phyloP scores from a whole-genome alignment of 2,797 vertebrate species.

The Onychomys torridus region DNA sequence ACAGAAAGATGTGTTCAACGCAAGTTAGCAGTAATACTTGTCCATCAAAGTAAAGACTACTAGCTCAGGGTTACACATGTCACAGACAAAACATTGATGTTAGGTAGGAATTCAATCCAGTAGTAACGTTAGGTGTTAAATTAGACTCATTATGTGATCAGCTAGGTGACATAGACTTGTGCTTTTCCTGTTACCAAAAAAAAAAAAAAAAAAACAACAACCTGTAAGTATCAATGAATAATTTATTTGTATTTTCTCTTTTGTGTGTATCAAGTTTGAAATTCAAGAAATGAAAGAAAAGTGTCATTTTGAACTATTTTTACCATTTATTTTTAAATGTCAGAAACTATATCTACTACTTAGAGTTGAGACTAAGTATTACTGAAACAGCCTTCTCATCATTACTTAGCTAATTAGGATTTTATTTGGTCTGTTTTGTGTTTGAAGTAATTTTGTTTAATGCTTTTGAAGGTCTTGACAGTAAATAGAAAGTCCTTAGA shows the following conservation, averaged over 20 bases:
- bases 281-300: conserved; percentile 51
- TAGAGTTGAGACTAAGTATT: conserved; percentile 1
- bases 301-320: conserved; percentile 41
- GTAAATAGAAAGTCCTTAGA: conserved; percentile 12
- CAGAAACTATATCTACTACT: background rate
- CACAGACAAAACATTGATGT: background rate
- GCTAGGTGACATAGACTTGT: background rate
- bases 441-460: conserved; percentile 53
- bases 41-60: background rate
- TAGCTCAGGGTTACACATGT: background rate
- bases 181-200: background rate
- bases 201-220: background rate
- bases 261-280: background rate
- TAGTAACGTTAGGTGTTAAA: background rate
- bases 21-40: background rate
- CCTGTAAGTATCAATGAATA: background rate
- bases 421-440: conserved; percentile 27
- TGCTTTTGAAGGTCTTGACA: conserved; percentile 31
- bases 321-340: conserved; percentile 55
- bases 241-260: background rate
- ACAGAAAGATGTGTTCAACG: background rate
- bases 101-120: background rate
- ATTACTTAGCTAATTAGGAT: conserved; percentile 34
- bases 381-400: conserved; percentile 33
- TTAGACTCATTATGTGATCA: background rate